Evolutionary conservation across 2,113 vertebrate genomes (phyloP).

Genomic region (Mungos mungo): DNA sequence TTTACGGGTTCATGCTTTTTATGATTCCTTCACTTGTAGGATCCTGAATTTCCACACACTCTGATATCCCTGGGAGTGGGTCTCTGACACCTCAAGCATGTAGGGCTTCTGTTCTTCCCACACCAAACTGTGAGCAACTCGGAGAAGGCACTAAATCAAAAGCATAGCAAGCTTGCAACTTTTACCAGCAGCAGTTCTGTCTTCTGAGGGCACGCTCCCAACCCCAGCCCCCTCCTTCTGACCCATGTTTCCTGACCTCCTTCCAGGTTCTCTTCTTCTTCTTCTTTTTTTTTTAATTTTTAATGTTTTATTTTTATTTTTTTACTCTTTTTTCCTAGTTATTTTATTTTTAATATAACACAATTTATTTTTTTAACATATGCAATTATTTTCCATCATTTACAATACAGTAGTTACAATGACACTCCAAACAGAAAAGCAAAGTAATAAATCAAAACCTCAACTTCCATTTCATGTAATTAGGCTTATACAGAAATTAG

Average conservation of each 20-base stretch:
- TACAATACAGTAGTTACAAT: no score
- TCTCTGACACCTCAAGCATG: background rate
- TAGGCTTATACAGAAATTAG: no score
- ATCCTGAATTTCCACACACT: background rate
- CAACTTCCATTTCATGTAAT: no score
- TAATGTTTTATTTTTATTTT: no score
- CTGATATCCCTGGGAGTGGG: background rate
- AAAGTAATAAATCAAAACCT: no score
- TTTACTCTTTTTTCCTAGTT: no score
- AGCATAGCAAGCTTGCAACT: background rate
- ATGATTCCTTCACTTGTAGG: background rate
- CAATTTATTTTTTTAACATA: no score
- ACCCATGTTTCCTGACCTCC: background rate
- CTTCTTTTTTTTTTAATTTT: no score
- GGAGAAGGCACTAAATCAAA: background rate
- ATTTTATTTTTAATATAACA: no score
- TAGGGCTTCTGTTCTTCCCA: background rate
- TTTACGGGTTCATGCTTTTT: background rate
- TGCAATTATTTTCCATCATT: no score
- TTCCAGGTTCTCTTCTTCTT: background rate
- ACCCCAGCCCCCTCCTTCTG: background rate
- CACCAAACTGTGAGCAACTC: background rate
- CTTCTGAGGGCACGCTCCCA: background rate
- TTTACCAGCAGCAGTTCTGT: background rate
- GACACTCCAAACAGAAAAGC: no score